Conservation (phyloP, 2,113 vertebrate species). For the Smithornis capensis region DNA sequence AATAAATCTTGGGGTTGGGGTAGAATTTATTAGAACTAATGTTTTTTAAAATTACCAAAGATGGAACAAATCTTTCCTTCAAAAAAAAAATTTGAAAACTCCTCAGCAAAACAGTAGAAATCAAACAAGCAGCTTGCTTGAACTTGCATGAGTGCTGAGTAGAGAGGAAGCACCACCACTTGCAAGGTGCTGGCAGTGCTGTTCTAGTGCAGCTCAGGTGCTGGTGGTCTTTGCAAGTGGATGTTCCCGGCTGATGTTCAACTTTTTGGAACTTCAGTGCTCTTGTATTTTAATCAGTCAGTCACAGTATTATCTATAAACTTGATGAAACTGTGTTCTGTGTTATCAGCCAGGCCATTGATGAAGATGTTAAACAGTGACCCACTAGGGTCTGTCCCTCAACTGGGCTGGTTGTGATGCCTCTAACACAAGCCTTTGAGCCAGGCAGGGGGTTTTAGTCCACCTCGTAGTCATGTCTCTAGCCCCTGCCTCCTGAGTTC, state of each 20-base stretch:
- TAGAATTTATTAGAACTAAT: not conserved
- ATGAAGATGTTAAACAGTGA: not conserved
- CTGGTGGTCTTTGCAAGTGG: not conserved
- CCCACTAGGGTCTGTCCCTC: not conserved
- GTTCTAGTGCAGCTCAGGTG: not conserved
- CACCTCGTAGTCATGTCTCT: accelerated
- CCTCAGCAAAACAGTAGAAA: not conserved
- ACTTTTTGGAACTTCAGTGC: not conserved
- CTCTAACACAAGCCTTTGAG: not conserved
- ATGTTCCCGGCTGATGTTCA: not conserved
- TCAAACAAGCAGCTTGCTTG: not conserved
- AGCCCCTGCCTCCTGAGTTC: not conserved
- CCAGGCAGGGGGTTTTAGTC: not conserved
- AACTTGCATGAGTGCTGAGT: not conserved
- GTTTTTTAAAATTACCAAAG: not conserved
- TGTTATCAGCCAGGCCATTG: not conserved
- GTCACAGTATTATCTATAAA: not conserved
- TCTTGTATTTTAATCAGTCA: not conserved
- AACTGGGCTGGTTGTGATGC: not conserved
- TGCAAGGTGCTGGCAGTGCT: not conserved
- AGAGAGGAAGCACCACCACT: not conserved
- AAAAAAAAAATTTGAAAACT: not conserved
- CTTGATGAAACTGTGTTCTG: not conserved
- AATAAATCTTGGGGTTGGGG: not conserved
- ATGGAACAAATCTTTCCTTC: not conserved